Conservation (phyloP, 2,113 vertebrate species). For the Glaucomys volans region DNA sequence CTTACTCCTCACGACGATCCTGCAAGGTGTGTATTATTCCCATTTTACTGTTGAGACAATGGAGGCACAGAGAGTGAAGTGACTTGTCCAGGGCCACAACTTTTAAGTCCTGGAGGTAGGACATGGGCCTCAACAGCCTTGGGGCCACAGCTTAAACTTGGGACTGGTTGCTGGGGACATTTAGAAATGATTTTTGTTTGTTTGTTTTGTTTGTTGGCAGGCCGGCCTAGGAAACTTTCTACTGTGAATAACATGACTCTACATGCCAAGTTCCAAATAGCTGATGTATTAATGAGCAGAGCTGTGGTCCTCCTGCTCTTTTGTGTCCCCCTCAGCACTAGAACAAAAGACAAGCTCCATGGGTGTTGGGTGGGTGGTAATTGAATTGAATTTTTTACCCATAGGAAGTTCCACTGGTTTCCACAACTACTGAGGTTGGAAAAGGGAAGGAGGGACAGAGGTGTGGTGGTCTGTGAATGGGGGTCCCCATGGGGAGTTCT, state of each 20-base stretch:
- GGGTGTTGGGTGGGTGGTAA: constrained; percentile 64
- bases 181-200: neutral
- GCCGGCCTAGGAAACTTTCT: constrained; percentile 42
- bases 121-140: too few species aligned
- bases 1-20: neutral
- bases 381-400: constrained; percentile 34
- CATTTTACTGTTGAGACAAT: neutral
- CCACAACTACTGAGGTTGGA: neutral
- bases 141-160: too few species aligned
- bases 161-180: neutral
- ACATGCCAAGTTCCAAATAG: constrained; percentile 23
- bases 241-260: neutral
- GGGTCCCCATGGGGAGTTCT: neutral
- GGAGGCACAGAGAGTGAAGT: neutral
- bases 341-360: constrained; percentile 63
- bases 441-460: neutral
- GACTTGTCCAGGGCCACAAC: neutral
- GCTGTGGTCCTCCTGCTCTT: constrained; percentile 45
- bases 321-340: constrained; percentile 60
- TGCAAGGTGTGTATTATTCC: neutral
- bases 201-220: neutral
- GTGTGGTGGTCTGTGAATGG: neutral
- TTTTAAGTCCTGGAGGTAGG: neutral
- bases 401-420: neutral
- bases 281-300: constrained; percentile 48